Evolutionary conservation across 2,113 vertebrate genomes (phyloP), one percentile per base, ranked within the genome.

Genomic region (Hepsetus odoe): DNA sequence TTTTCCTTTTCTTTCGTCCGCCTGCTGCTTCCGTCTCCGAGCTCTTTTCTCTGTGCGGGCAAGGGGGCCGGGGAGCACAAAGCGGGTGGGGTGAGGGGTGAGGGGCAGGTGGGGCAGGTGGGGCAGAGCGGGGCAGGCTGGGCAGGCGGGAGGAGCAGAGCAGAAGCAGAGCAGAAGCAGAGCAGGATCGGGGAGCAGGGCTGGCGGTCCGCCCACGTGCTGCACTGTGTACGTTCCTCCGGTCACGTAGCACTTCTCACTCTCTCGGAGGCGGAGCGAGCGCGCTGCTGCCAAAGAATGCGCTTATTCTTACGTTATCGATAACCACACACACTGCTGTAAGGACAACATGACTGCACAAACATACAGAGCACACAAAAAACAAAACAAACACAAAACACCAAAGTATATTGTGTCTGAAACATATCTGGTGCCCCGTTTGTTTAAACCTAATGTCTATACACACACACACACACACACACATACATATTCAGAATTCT

Each of bases 181-280:
- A 49, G n/a, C 74, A 40, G 56, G n/a, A n/a, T n/a, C n/a, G n/a
- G n/a, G n/a, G n/a, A n/a, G n/a, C n/a, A n/a, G n/a, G n/a, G 56
- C 65, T 22, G 49, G 26, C 28, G 14, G 16, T 2, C n/a, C 26
- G 64, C 66, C 80, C 74, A 76, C 89, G 88, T 87, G 89, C 85
- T 1, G 46, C 26, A 14, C 62, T 62, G 78, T 5, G 77, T 87
- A 93, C 92, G 92, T 90, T 93, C 89, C 80, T 79, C 73, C 72
- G 44, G 92, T 93, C 92, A 93, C 92, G 92, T 93, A 93, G 91
- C 76, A 86, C 87, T 80, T 78, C 74, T 67, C 70, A 35, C 68
- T 71, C 44, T 44, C 71, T 51, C 81, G 62, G 44, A 55, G 22
- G 62, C 53, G 67, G 56, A 55, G 66, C 68, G n/a, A 68, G 44